Percentiles rank a stretch among this genome's conserved stretches.
Conservation (phyloP, 1,140 invertebrate genomes). For the Trichonephila clavipes region DNA sequence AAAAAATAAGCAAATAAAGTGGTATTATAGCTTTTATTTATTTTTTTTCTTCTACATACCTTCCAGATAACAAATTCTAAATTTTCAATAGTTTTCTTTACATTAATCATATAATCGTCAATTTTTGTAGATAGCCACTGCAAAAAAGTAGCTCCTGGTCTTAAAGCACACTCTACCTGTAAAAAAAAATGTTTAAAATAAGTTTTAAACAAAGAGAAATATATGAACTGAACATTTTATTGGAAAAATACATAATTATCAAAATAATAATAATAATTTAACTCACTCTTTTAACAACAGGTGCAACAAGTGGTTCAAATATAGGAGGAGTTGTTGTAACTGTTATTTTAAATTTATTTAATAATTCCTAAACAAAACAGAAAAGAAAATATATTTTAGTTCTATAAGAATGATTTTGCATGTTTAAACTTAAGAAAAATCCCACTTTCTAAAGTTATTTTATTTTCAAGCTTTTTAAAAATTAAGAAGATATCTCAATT, state of each 20-base stretch:
- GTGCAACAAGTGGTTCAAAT: slow-evolving; percentile 51
- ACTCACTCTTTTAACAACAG: slow-evolving; percentile 57
- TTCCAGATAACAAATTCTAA: slow-evolving; percentile 55
- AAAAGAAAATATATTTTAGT: too few relatives aligned
- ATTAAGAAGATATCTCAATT: too few relatives aligned
- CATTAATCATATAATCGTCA: slow-evolving; percentile 38
- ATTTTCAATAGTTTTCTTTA: slow-evolving; percentile 58
- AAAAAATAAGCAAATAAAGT: background rate
- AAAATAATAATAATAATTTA: background rate
- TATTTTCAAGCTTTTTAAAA: too few relatives aligned
- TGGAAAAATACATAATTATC: background rate
- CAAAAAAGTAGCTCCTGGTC: slow-evolving; percentile 57
- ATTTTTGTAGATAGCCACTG: slow-evolving; percentile 61
- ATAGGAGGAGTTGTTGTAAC: slow-evolving; percentile 27
- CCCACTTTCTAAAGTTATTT: too few relatives aligned
- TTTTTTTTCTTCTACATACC: background rate
- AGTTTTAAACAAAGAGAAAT: background rate
- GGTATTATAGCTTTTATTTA: background rate
- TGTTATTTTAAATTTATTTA: slow-evolving; percentile 32
- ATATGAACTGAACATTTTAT: background rate
- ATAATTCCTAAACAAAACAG: slow-evolving; percentile 53
- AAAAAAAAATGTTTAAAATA: slow-evolving; percentile 25
- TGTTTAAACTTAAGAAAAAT: too few relatives aligned
- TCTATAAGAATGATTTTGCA: too few relatives aligned
- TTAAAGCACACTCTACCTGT: slow-evolving; percentile 58